phyloP scores from a whole-genome alignment of 1,140 invertebrate species.

The Heterodera schachtii region DNA sequence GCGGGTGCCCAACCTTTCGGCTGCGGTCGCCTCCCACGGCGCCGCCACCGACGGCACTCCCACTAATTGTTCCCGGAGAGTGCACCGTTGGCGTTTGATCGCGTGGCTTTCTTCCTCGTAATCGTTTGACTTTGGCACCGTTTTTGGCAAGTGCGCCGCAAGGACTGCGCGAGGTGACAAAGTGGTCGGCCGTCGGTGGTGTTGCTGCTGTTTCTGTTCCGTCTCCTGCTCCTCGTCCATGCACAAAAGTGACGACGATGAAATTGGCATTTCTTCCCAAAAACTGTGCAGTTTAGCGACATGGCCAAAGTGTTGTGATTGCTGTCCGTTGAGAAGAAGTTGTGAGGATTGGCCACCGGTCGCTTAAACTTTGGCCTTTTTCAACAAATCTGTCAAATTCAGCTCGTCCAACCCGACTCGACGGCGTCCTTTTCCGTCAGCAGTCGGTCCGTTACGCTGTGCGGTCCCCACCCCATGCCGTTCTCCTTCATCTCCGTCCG shows the following conservation, averaged over 20 bases:
- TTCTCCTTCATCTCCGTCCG: too few relatives aligned
- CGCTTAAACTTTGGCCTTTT: not conserved
- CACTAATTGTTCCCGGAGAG: too few relatives aligned
- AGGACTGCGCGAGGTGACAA: not conserved
- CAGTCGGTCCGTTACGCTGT: too few relatives aligned
- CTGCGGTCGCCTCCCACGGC: not conserved
- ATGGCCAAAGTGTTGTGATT: not conserved
- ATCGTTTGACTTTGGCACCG: not conserved
- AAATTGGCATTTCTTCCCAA: not conserved
- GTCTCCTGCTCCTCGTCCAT: not conserved
- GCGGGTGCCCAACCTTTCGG: slow-evolving; percentile 8
- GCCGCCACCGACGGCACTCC: not conserved
- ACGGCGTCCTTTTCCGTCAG: too few relatives aligned
- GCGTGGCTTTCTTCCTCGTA: not conserved
- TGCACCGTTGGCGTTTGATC: not conserved
- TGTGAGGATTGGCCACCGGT: not conserved
- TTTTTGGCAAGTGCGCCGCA: not conserved
- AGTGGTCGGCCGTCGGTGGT: not conserved
- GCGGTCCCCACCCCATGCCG: too few relatives aligned
- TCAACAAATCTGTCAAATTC: not conserved
- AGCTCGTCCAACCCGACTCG: too few relatives aligned
- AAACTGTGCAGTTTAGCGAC: not conserved
- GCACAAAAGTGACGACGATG: not conserved
- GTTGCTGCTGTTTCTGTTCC: not conserved
- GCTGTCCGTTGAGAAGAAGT: not conserved